Evolutionary conservation across 2,113 vertebrate genomes (phyloP).

Genomic region (Dissostichus mawsoni): DNA sequence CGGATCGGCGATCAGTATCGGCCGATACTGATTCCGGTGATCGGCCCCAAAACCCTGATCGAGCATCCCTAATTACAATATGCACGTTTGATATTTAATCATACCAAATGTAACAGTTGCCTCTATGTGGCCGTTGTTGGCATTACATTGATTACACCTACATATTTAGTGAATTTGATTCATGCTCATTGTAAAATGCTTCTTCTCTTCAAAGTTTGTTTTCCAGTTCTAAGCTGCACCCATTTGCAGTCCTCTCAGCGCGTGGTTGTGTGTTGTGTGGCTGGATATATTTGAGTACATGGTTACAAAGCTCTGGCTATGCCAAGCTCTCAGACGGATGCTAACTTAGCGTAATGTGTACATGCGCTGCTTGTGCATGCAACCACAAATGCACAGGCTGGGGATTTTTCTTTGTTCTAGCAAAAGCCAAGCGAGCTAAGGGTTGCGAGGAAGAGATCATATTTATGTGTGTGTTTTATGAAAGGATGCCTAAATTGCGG

Average conservation of each 20-base stretch:
- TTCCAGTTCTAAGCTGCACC: neutral
- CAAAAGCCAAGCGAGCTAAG: slow-evolving; percentile 4
- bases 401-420: slow-evolving; percentile 46
- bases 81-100: too few species aligned
- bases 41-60: too few species aligned
- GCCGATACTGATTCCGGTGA: too few species aligned
- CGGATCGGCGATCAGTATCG: too few species aligned
- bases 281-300: slow-evolving; percentile 47
- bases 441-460: slow-evolving; percentile 9
- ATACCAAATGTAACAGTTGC: too few species aligned
- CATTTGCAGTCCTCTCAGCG: slow-evolving; percentile 19
- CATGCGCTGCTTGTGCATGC: slow-evolving; percentile 40
- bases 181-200: too few species aligned
- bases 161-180: too few species aligned
- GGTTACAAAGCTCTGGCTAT: slow-evolving; percentile 42
- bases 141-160: too few species aligned
- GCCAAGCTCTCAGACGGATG: slow-evolving; percentile 47
- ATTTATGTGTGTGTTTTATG: slow-evolving; percentile 21
- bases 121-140: too few species aligned
- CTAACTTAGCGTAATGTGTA: slow-evolving; percentile 69
- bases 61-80: too few species aligned
- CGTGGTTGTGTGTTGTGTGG: slow-evolving; percentile 27
- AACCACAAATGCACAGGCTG: slow-evolving; percentile 57
- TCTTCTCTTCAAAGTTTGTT: neutral
- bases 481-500: slow-evolving; percentile 31